These are phyloP conservation scores for Hirtodrosophila histrioides DNA, from an alignment of 2,888 invertebrate species.

Conservation along the genomic window DNA sequence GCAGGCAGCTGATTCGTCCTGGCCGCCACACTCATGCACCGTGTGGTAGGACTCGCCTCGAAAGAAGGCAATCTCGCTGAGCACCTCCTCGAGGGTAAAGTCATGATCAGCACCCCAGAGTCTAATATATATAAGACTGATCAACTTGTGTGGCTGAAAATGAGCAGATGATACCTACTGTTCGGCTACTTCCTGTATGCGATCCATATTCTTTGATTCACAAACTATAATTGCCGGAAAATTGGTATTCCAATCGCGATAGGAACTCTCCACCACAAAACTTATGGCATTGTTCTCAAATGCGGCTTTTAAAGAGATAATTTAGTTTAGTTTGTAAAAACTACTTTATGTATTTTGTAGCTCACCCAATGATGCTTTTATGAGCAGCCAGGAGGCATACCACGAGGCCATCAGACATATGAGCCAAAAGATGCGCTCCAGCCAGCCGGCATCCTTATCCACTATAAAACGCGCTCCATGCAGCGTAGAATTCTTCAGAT, in stretches of 20 bases:
- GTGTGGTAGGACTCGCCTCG: conserved; percentile 88
- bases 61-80: conserved; percentile 89
- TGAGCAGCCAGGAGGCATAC: conserved; percentile 88
- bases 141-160: rapidly evolving
- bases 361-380: conserved; percentile 86
- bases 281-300: conserved; percentile 90
- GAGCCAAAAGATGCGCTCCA: conserved; percentile 88
- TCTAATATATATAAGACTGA: conserved; percentile 67
- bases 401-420: conserved; percentile 88
- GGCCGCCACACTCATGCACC: conserved; percentile 86
- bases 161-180: conserved; percentile 84
- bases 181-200: conserved; percentile 87
- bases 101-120: conserved; percentile 88
- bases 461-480: conserved; percentile 90
- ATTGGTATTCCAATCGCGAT: conserved; percentile 89
- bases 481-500: conserved; percentile 88
- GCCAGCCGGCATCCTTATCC: conserved; percentile 86
- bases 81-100: conserved; percentile 88
- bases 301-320: conserved; percentile 74
- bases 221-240: conserved; percentile 91
- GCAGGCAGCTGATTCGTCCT: conserved; percentile 86
- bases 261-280: conserved; percentile 90
- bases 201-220: conserved; percentile 87
- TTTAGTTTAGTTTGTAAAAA: not conserved
- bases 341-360: not conserved